These are phyloP conservation scores for Trachelipus rathkii DNA, from an alignment of 1,140 invertebrate genomes.

Conservation along the genomic window DNA sequence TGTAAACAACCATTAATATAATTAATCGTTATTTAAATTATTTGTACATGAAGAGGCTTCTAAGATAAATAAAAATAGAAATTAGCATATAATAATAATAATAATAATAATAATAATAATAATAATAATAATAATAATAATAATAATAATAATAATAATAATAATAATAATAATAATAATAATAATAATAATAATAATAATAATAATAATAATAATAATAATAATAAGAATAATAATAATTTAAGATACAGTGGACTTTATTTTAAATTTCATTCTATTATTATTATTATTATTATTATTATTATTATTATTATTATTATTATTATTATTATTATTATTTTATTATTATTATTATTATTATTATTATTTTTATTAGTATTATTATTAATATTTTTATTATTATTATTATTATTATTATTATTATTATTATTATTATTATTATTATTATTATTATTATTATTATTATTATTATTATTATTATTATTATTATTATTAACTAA, in stretches of 20 bases:
- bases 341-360: background rate
- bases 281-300: background rate
- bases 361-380: background rate
- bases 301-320: background rate
- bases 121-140: no score
- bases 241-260: no score
- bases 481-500: background rate
- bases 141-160: no score
- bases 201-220: background rate
- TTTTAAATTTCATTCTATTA: background rate
- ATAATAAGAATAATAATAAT: no score
- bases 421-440: background rate
- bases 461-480: background rate
- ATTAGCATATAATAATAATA: no score
- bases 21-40: no score
- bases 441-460: background rate
- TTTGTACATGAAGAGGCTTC: no score
- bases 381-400: background rate
- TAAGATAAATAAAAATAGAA: no score
- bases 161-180: background rate
- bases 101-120: no score
- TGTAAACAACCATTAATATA: no score
- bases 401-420: background rate
- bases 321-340: background rate
- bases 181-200: no score